phyloP scores from a whole-genome alignment of 2,797 vertebrate genomes.

The Apodemus agrarius region DNA sequence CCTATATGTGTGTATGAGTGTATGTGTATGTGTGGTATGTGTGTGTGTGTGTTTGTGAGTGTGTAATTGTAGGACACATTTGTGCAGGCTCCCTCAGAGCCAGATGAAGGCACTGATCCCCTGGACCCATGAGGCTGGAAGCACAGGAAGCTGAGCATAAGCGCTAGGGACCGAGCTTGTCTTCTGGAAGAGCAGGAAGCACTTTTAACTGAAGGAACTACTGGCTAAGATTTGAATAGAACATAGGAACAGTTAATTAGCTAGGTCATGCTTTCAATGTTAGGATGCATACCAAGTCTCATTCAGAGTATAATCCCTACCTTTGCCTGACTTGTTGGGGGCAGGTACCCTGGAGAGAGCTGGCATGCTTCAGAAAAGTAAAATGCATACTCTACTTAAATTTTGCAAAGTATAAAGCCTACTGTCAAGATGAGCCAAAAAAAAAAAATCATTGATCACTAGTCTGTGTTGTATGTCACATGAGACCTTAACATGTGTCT shows the following conservation, averaged over 20 bases:
- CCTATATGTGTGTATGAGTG: not conserved
- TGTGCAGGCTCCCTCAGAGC: not conserved
- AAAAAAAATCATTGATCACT: not conserved
- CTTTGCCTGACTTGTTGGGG: constrained; percentile 25
- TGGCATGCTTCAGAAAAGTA: constrained; percentile 39
- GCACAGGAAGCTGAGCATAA: not conserved
- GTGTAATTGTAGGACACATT: not conserved
- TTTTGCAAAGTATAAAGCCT: not conserved
- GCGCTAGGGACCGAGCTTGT: not conserved
- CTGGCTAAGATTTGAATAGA: not conserved
- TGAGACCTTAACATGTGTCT: not conserved
- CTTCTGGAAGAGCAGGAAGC: not conserved
- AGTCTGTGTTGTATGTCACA: not conserved
- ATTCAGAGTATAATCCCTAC: not conserved
- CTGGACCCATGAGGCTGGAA: not conserved
- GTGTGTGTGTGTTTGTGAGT: too few relatives aligned
- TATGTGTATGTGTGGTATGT: not conserved
- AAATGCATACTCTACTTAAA: not conserved
- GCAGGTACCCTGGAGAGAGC: not conserved
- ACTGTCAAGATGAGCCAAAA: not conserved
- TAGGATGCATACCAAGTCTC: not conserved
- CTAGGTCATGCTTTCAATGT: not conserved
- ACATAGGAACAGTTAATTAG: not conserved
- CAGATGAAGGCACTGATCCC: not conserved
- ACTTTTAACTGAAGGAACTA: not conserved